phyloP scores from a whole-genome alignment of 2,113 vertebrate genomes.

The Psittacara wagleri region DNA sequence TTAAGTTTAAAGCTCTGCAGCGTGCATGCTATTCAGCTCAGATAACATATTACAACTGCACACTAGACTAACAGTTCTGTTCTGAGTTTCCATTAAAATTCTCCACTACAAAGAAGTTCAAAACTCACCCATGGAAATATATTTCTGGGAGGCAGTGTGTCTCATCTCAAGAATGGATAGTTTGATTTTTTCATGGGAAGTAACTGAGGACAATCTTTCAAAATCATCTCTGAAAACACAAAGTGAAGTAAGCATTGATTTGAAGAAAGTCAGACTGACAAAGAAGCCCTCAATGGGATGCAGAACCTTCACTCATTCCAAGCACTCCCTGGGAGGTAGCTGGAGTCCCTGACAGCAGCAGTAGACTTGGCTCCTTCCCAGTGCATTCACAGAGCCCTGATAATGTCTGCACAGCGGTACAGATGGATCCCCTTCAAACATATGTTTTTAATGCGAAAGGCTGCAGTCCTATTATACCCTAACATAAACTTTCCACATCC shows the following conservation, averaged over 20 bases:
- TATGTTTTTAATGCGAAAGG: slow-evolving; percentile 56
- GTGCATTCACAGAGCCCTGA: not conserved
- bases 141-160: not conserved
- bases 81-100: slow-evolving; percentile 43
- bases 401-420: not conserved
- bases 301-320: not conserved
- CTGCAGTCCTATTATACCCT: slow-evolving; percentile 4
- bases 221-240: not conserved
- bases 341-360: not conserved
- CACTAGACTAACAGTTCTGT: slow-evolving; percentile 50
- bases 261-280: not conserved
- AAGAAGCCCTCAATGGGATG: not conserved
- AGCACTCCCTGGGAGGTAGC: not conserved
- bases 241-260: not conserved
- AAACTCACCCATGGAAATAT: slow-evolving; percentile 19
- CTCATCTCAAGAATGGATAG: not conserved
- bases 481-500: slow-evolving; percentile 62
- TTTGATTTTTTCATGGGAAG: not conserved
- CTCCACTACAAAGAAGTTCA: not conserved
- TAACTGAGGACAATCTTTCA: not conserved
- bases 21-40: not conserved
- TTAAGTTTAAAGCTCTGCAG: not conserved
- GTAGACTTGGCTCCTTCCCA: slow-evolving; percentile 45
- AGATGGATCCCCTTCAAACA: slow-evolving; percentile 56
- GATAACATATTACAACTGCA: slow-evolving; percentile 15